These are phyloP conservation scores for Seriola dumerili DNA, from an alignment of 2,113 vertebrate genomes.

Conservation along the genomic window DNA sequence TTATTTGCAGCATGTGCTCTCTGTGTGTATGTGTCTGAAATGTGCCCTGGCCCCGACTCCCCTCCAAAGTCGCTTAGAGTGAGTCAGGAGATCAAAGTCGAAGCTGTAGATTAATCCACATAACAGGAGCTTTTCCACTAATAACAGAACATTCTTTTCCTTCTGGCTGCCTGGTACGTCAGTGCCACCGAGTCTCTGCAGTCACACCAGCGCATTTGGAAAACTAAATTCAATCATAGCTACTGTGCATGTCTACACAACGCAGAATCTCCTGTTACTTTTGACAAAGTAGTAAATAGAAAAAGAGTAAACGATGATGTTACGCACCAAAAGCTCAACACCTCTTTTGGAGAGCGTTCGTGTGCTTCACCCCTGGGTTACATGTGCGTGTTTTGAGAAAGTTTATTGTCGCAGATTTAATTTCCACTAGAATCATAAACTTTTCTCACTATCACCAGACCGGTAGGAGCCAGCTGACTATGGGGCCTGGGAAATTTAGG, in stretches of 20 bases:
- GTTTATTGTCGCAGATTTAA: background rate
- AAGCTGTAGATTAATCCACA: constrained; percentile 80
- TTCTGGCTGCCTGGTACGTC: constrained; percentile 60
- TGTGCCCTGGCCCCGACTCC: constrained; percentile 32
- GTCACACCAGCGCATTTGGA: constrained; percentile 23
- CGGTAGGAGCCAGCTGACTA: too few relatives aligned
- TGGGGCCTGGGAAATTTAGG: background rate
- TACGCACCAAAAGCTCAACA: background rate
- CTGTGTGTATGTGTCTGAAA: constrained; percentile 29
- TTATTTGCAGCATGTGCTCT: constrained; percentile 38
- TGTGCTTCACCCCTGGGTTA: background rate
- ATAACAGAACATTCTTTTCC: constrained; percentile 78
- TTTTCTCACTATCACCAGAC: background rate
- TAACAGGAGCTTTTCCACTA: constrained; percentile 76
- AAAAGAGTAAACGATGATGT: background rate
- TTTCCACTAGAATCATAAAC: background rate
- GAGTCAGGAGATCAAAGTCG: constrained; percentile 78
- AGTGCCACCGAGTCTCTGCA: constrained; percentile 42
- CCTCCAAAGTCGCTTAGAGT: constrained; percentile 70
- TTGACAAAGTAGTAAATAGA: background rate
- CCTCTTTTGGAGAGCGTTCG: background rate
- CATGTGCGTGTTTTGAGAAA: background rate
- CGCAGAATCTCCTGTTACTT: background rate
- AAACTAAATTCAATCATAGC: constrained; percentile 10
- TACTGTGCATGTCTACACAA: background rate